Percentiles rank a stretch among this genome's conserved stretches.
Evolutionary conservation across 2,113 vertebrate species (phyloP).

Genomic region (Ellobius talpinus): DNA sequence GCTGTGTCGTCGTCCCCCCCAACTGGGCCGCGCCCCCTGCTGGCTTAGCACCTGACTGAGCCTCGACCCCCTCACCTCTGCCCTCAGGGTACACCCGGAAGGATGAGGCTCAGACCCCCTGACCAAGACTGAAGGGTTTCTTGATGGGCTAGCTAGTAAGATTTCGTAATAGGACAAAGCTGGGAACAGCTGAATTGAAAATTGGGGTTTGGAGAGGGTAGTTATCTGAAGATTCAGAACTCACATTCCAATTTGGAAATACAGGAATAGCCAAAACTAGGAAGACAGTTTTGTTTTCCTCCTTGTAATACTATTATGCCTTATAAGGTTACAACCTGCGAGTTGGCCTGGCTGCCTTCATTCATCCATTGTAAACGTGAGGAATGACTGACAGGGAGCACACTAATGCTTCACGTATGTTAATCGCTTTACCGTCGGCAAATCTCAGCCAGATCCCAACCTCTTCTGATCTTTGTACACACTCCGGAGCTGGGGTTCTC

Average conservation of each 20-base stretch:
- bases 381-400: conserved; percentile 66
- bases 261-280: conserved; percentile 70
- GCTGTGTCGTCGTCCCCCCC: not conserved
- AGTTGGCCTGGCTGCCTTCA: conserved; percentile 65
- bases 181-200: conserved; percentile 54
- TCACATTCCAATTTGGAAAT: conserved; percentile 75
- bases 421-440: conserved; percentile 45
- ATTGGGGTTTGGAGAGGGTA: conserved; percentile 44
- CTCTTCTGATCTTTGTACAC: conserved; percentile 59
- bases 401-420: conserved; percentile 69
- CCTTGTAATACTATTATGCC: conserved; percentile 62
- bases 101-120: not conserved
- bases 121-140: not conserved
- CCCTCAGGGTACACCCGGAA: not conserved
- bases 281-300: conserved; percentile 57
- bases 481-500: not conserved
- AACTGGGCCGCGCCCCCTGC: conserved; percentile 65
- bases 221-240: conserved; percentile 59
- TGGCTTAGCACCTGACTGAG: conserved; percentile 55
- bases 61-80: conserved; percentile 25
- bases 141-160: not conserved
- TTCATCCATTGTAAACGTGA: conserved; percentile 63
- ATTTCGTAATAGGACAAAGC: conserved; percentile 64
- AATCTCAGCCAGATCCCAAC: conserved; percentile 12
- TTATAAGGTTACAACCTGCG: conserved; percentile 80